Conservation (phyloP, 2,888 invertebrate genomes). For the Stomorhina lunata region DNA sequence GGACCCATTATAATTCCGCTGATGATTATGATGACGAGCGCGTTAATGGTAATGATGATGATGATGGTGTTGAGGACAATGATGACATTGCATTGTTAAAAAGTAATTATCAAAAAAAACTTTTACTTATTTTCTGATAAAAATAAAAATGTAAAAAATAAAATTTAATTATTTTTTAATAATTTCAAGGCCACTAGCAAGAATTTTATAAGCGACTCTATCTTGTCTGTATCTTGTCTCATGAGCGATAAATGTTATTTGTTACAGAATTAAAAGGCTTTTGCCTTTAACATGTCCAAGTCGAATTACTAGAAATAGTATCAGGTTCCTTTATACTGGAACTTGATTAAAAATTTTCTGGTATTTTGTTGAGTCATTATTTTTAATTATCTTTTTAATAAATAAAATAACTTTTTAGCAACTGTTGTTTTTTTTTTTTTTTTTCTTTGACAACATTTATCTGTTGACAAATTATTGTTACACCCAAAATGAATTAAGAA, state of each 20-base stretch:
- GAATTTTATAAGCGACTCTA: neutral
- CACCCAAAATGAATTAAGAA: neutral
- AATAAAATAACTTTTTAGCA: no score
- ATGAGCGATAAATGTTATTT: neutral
- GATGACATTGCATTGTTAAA: constrained; percentile 58
- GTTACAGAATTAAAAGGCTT: neutral
- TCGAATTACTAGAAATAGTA: neutral
- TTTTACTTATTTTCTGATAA: constrained; percentile 17
- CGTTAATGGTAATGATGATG: neutral
- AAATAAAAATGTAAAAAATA: no score
- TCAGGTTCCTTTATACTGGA: neutral
- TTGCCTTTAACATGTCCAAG: neutral
- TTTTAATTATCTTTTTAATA: constrained; percentile 10
- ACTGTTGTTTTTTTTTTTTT: no score
- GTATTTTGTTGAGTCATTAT: constrained; percentile 21
- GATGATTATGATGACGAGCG: constrained; percentile 2
- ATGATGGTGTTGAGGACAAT: neutral
- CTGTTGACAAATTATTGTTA: constrained; percentile 25
- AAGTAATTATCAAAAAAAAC: constrained; percentile 49
- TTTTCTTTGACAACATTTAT: constrained; percentile 18
- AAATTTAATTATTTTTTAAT: constrained; percentile 56
- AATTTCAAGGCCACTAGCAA: constrained; percentile 36
- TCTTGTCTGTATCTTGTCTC: neutral
- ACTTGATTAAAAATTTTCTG: constrained; percentile 1
- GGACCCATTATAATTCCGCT: constrained; percentile 6